These are phyloP conservation scores for Drosophila orosa DNA, from an alignment of 1,140 invertebrate species.

Conservation along the genomic window DNA sequence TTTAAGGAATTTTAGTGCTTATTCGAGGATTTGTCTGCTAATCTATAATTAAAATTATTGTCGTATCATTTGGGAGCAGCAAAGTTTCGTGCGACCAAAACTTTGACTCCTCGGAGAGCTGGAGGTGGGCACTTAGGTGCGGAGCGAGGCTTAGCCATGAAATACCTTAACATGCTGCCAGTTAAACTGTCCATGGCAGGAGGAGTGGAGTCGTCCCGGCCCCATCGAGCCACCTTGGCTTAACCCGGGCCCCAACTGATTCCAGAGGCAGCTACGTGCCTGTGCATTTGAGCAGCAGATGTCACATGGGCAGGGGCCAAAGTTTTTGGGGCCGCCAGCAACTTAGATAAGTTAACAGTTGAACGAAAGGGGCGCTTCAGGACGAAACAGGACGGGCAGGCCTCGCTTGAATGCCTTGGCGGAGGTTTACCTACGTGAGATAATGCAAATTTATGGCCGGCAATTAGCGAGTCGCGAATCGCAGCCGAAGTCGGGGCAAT, in stretches of 20 bases:
- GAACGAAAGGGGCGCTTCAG: constrained; percentile 13
- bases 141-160: constrained; percentile 48
- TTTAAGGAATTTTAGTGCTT: constrained; percentile 59
- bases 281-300: constrained; percentile 77
- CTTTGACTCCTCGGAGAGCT: constrained; percentile 19
- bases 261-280: constrained; percentile 61
- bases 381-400: not conserved
- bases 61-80: constrained; percentile 71
- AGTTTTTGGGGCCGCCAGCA: constrained; percentile 58
- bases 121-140: constrained; percentile 4
- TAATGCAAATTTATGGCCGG: constrained; percentile 81
- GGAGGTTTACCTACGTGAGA: constrained; percentile 65
- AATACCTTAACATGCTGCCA: constrained; percentile 66
- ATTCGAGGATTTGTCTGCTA: constrained; percentile 59
- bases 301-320: constrained; percentile 61
- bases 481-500: constrained; percentile 66
- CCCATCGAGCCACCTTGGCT: not conserved
- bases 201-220: not conserved
- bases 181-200: constrained; percentile 60
- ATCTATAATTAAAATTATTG: constrained; percentile 79
- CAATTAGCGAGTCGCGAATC: constrained; percentile 76
- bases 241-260: constrained; percentile 23
- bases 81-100: constrained; percentile 44
- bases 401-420: constrained; percentile 34
- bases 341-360: constrained; percentile 75